Percentiles rank a stretch among this genome's conserved stretches.
Conservation (phyloP, 2,888 invertebrate species). For the Sussaba pulchella region DNA sequence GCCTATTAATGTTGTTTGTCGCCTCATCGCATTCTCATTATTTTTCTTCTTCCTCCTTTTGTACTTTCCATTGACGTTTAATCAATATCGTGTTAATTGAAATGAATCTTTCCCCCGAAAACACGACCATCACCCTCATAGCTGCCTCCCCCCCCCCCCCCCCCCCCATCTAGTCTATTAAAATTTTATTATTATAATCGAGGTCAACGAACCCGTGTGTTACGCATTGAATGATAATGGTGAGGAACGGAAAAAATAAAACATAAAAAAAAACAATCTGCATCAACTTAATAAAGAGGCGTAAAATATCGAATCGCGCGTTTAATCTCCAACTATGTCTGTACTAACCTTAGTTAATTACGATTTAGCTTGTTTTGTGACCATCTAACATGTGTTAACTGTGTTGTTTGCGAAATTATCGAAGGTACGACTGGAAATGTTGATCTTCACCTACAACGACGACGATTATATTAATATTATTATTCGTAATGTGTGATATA, state of each 20-base stretch:
- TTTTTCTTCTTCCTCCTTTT: neutral
- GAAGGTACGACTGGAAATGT: neutral
- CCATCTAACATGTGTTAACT: neutral
- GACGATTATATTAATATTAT: slow-evolving; percentile 62
- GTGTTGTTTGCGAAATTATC: slow-evolving; percentile 4
- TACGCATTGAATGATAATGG: slow-evolving; percentile 55
- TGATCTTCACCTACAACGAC: slow-evolving; percentile 56
- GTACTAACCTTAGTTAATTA: neutral
- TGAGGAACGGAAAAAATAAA: slow-evolving; percentile 39
- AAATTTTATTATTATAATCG: slow-evolving; percentile 59
- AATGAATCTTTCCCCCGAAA: neutral
- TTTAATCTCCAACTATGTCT: neutral
- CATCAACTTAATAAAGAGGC: slow-evolving; percentile 2
- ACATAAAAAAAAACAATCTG: neutral
- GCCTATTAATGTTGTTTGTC: neutral
- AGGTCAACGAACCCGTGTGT: slow-evolving; percentile 59
- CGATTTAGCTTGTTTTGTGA: too few relatives aligned
- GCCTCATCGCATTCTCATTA: neutral
- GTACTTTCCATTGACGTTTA: slow-evolving; percentile 6
- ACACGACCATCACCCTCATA: neutral
- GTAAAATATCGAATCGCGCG: slow-evolving; percentile 10
- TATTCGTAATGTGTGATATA: slow-evolving; percentile 76
- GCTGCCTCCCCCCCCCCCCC: slow-evolving; percentile 26
- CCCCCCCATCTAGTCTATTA: slow-evolving; percentile 59
- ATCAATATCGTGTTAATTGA: slow-evolving; percentile 16